phyloP scores from a whole-genome alignment of 2,113 vertebrate species.

The Siniperca chuatsi region DNA sequence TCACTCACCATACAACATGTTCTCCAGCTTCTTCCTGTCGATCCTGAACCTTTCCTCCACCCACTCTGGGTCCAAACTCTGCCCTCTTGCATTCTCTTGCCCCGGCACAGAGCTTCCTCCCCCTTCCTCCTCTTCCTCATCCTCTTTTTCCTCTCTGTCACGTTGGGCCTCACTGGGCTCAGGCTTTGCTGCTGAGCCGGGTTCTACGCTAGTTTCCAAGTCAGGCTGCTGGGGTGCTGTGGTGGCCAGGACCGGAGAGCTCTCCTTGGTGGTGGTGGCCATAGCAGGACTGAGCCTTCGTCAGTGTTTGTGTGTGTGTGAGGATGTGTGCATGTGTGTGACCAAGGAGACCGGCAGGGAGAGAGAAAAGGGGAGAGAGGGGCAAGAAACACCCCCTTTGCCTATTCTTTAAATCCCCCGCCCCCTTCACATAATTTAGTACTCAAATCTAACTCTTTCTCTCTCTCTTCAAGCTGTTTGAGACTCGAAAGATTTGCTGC shows the following conservation, averaged over 20 bases:
- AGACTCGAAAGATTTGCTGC: slow-evolving; percentile 29
- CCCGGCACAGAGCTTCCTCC: slow-evolving; percentile 34
- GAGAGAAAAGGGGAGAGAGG: slow-evolving; percentile 61
- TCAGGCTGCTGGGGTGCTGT: slow-evolving; percentile 67
- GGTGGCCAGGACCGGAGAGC: slow-evolving; percentile 54
- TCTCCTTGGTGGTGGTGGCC: slow-evolving; percentile 77
- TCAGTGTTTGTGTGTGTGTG: slow-evolving; percentile 70
- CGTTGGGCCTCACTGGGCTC: slow-evolving; percentile 56
- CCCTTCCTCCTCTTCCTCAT: slow-evolving; percentile 77
- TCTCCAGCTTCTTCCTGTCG: slow-evolving; percentile 87
- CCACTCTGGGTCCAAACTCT: slow-evolving; percentile 79
- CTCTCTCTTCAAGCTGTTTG: slow-evolving; percentile 14
- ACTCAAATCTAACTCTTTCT: slow-evolving; percentile 57
- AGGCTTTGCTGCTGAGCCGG: slow-evolving; percentile 47
- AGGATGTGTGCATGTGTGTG: slow-evolving; percentile 72
- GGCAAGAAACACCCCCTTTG: slow-evolving; percentile 60
- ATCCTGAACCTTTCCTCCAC: slow-evolving; percentile 88
- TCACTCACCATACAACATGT: slow-evolving; percentile 85
- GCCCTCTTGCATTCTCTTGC: slow-evolving; percentile 45
- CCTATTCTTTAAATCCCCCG: slow-evolving; percentile 65
- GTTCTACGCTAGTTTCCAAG: slow-evolving; percentile 61
- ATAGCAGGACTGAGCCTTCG: slow-evolving; percentile 81
- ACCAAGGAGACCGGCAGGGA: slow-evolving; percentile 71
- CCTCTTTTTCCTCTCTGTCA: slow-evolving; percentile 59
- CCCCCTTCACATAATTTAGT: slow-evolving; percentile 67